These are phyloP conservation scores for Homarus americanus DNA, from an alignment of 1,140 invertebrate species.

Conservation along the genomic window DNA sequence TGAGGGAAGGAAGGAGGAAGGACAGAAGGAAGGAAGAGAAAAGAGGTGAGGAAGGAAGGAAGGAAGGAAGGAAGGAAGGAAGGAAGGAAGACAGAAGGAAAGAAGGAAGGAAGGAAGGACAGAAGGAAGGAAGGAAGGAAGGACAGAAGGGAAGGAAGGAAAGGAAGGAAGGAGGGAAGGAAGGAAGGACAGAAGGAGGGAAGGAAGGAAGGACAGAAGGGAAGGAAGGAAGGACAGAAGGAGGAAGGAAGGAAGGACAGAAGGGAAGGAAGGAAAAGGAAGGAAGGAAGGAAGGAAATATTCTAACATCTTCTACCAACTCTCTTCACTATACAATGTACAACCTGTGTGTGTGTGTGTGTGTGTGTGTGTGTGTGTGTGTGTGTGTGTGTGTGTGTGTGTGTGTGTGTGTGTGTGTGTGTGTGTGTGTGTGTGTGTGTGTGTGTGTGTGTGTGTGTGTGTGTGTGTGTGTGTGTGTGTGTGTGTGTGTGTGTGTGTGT, in stretches of 20 bases:
- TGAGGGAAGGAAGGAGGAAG: background rate
- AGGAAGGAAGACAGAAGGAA: background rate
- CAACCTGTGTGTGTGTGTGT: background rate
- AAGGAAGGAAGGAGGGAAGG: background rate
- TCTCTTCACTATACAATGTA: background rate
- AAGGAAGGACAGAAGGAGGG: background rate
- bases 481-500: too few relatives aligned
- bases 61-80: too few relatives aligned
- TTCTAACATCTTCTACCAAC: background rate
- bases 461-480: too few relatives aligned
- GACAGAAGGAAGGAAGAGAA: background rate
- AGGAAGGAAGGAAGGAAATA: too few relatives aligned
- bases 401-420: too few relatives aligned
- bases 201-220: background rate
- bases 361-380: background rate
- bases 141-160: background rate
- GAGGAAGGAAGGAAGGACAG: background rate
- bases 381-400: too few relatives aligned
- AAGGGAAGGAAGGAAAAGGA: background rate
- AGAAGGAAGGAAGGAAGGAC: background rate
- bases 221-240: background rate
- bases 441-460: too few relatives aligned
- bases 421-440: too few relatives aligned
- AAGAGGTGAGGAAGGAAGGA: background rate
- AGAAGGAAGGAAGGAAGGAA: background rate